Conservation (phyloP, 2,888 invertebrate genomes). For the Pycnomerus fuliginosus region DNA sequence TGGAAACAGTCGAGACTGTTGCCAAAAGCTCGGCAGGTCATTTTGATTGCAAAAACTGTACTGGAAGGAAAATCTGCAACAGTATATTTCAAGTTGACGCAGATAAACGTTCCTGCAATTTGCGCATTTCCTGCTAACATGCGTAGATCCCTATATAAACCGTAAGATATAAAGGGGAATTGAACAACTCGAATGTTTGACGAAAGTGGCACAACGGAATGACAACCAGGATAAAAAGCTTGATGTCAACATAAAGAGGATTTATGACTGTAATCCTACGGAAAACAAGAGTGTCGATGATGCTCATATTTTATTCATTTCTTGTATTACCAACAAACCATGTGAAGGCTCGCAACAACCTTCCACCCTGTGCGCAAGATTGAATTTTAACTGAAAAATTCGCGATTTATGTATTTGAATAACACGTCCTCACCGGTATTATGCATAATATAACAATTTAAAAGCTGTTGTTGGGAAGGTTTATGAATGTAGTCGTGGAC, state of each 20-base stretch:
- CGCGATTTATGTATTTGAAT: no score
- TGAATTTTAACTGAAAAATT: no score
- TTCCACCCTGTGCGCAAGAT: no score
- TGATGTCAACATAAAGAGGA: conserved; percentile 34
- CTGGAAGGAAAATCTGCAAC: conserved; percentile 32
- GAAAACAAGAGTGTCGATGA: conserved; percentile 34
- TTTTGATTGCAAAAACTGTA: conserved; percentile 5
- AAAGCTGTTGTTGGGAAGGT: conserved; percentile 23
- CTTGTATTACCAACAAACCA: conserved; percentile 20
- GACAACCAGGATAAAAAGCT: conserved; percentile 31
- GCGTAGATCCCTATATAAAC: conserved; percentile 28
- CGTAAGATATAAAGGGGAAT: conserved; percentile 26
- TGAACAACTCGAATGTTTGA: conserved; percentile 26
- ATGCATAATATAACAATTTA: no score
- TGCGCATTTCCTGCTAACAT: conserved; percentile 39
- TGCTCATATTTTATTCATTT: conserved; percentile 35
- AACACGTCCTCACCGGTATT: no score
- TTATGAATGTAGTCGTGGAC: conserved; percentile 27
- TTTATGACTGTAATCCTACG: conserved; percentile 31
- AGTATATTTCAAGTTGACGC: conserved; percentile 39
- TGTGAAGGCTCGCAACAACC: no score
- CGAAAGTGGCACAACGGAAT: conserved; percentile 26
- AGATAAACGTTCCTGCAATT: conserved; percentile 38
- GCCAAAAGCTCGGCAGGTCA: conserved; percentile 35
- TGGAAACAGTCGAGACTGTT: conserved; percentile 27